Percentiles rank a stretch among this genome's conserved stretches.
phyloP scores from a whole-genome alignment of 2,888 invertebrate species.

The Zygothrica quintamaculata region DNA sequence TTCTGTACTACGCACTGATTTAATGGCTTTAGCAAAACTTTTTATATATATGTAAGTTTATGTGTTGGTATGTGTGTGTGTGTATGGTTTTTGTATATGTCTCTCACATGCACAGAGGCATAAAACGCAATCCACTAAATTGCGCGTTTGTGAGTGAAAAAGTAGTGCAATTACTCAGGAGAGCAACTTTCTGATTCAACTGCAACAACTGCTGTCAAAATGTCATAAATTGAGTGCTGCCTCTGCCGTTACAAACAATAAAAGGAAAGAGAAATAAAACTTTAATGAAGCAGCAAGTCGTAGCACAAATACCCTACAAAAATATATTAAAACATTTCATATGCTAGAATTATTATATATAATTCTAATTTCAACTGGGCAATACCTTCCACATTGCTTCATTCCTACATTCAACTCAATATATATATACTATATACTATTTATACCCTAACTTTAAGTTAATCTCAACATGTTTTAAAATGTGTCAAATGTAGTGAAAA shows the following conservation, averaged over 20 bases:
- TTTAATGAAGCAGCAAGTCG: slow-evolving; percentile 19
- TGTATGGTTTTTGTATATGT: too few relatives aligned
- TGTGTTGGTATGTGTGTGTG: slow-evolving; percentile 14
- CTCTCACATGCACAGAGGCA: slow-evolving; percentile 34
- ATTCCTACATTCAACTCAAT: too few relatives aligned
- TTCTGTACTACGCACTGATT: too few relatives aligned
- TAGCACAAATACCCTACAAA: slow-evolving; percentile 33
- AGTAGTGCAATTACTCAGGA: slow-evolving; percentile 78
- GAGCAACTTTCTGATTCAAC: slow-evolving; percentile 77
- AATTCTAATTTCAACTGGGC: too few relatives aligned
- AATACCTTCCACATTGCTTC: too few relatives aligned
- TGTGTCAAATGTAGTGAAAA: not conserved
- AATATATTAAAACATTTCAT: too few relatives aligned
- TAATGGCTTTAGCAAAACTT: too few relatives aligned
- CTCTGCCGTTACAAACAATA: slow-evolving; percentile 37
- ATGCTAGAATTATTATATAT: too few relatives aligned
- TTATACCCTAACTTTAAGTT: too few relatives aligned
- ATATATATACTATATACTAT: too few relatives aligned
- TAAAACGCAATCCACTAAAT: slow-evolving; percentile 71
- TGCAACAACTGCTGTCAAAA: slow-evolving; percentile 80
- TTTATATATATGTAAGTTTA: slow-evolving; percentile 5
- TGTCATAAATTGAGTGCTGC: slow-evolving; percentile 76
- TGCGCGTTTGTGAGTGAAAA: slow-evolving; percentile 78
- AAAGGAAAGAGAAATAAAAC: slow-evolving; percentile 31
- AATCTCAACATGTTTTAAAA: not conserved